Conservation (phyloP, 2,888 invertebrate species). For the Osmoderma eremita region DNA sequence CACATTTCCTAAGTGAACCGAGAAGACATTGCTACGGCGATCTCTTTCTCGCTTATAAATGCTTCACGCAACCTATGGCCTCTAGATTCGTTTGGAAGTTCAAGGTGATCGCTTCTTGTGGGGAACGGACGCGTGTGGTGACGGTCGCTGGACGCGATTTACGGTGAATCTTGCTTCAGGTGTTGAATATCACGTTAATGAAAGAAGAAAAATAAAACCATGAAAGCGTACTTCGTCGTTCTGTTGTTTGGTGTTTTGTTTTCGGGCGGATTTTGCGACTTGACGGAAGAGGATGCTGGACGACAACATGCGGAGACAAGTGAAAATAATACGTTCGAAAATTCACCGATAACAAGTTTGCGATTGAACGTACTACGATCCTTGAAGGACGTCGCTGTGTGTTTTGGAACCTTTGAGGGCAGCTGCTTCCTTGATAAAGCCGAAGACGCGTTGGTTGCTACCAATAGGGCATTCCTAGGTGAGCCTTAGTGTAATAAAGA, state of each 20-base stretch:
- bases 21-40: slow-evolving; percentile 51
- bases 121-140: slow-evolving; percentile 20
- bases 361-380: slow-evolving; percentile 24
- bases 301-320: slow-evolving; percentile 26
- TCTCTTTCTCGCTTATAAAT: slow-evolving; percentile 60
- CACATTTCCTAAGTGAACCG: slow-evolving; percentile 58
- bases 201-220: slow-evolving; percentile 10
- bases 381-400: slow-evolving; percentile 30
- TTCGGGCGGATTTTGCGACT: slow-evolving; percentile 14
- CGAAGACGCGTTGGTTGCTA: slow-evolving; percentile 43
- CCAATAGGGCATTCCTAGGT: slow-evolving; percentile 40
- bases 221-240: slow-evolving; percentile 30
- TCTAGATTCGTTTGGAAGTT: slow-evolving; percentile 59
- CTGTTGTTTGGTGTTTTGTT: slow-evolving; percentile 21
- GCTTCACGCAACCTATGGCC: slow-evolving; percentile 55
- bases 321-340: slow-evolving; percentile 32
- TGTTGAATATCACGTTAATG: background rate
- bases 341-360: slow-evolving; percentile 14
- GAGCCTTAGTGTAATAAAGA: slow-evolving; percentile 2
- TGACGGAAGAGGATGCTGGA: background rate
- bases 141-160: background rate
- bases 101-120: slow-evolving; percentile 54
- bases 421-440: slow-evolving; percentile 47
- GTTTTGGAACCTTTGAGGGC: slow-evolving; percentile 45
- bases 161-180: slow-evolving; percentile 5